A percentile compares a stretch with the other conserved stretches of the same genome.
These are phyloP conservation scores for Spea multiplicata DNA, from an alignment of 2,113 vertebrate species.

Conservation along the genomic window DNA sequence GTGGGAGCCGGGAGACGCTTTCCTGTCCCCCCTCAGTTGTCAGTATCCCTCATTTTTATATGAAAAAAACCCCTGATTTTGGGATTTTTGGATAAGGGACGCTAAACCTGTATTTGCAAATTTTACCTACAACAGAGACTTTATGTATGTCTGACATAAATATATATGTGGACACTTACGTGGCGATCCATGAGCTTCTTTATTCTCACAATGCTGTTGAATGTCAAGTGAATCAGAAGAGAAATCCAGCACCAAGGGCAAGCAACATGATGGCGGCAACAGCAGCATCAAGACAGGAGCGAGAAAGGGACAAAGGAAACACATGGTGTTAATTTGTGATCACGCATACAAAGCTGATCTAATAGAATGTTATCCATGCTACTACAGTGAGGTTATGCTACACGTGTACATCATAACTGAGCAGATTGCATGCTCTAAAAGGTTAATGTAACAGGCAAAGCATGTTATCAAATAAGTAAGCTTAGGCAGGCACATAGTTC, in stretches of 20 bases:
- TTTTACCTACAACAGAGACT: too few relatives aligned
- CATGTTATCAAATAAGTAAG: neutral
- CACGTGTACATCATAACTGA: neutral
- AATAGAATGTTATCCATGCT: constrained; percentile 42
- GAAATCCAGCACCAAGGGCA: constrained; percentile 67
- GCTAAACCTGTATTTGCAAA: too few relatives aligned
- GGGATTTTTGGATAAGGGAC: too few relatives aligned
- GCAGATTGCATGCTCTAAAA: constrained; percentile 5
- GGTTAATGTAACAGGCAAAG: constrained; percentile 11
- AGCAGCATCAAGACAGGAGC: constrained; percentile 54
- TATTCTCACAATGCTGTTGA: constrained; percentile 79
- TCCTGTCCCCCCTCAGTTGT: too few relatives aligned
- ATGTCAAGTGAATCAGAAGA: constrained; percentile 62
- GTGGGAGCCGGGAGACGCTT: too few relatives aligned
- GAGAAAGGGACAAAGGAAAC: constrained; percentile 69
- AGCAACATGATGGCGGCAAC: constrained; percentile 61
- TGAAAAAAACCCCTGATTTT: too few relatives aligned
- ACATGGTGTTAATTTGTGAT: constrained; percentile 63
- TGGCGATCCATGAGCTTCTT: constrained; percentile 73
- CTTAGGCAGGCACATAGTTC: too few relatives aligned
- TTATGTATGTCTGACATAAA: constrained; percentile 3
- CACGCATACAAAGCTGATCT: constrained; percentile 53
- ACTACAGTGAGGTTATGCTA: neutral
- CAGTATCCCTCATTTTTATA: too few relatives aligned
- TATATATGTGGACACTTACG: constrained; percentile 70